These are phyloP conservation scores for Papilio xuthus DNA, from an alignment of 1,140 invertebrate species.

Conservation along the genomic window DNA sequence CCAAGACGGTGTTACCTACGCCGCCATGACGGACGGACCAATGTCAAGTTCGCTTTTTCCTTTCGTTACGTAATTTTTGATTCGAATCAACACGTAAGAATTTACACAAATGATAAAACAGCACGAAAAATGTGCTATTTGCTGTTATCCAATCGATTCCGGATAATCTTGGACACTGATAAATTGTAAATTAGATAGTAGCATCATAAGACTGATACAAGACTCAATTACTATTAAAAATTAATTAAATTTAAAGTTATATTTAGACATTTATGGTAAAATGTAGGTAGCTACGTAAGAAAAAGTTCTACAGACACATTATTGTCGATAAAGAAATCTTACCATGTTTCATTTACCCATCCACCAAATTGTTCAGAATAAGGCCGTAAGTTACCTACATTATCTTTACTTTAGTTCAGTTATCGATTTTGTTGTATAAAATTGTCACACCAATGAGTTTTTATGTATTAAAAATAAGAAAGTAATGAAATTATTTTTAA, in stretches of 20 bases:
- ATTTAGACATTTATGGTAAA: not conserved
- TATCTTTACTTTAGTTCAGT: no score
- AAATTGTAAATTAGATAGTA: not conserved
- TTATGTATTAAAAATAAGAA: not conserved
- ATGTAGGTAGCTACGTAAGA: not conserved
- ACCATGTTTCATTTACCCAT: no score
- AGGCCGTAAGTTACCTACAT: not conserved
- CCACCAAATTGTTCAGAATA: not conserved
- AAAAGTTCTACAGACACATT: no score
- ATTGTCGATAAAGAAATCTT: no score
- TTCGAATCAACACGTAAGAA: not conserved
- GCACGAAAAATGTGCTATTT: not conserved
- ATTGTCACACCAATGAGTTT: not conserved
- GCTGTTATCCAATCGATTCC: not conserved
- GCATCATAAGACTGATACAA: not conserved
- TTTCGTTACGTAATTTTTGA: conserved; percentile 36
- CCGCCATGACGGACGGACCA: conserved; percentile 27
- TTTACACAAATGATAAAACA: conserved; percentile 23
- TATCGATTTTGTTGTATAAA: no score
- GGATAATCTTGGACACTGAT: not conserved
- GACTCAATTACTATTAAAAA: not conserved
- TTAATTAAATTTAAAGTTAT: not conserved
- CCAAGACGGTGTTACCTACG: conserved; percentile 29
- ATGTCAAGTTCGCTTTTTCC: conserved; percentile 37
- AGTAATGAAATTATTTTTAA: not conserved